Evolutionary conservation across 1,140 invertebrate species (phyloP).

Genomic region (Trinorchestia longiramus): DNA sequence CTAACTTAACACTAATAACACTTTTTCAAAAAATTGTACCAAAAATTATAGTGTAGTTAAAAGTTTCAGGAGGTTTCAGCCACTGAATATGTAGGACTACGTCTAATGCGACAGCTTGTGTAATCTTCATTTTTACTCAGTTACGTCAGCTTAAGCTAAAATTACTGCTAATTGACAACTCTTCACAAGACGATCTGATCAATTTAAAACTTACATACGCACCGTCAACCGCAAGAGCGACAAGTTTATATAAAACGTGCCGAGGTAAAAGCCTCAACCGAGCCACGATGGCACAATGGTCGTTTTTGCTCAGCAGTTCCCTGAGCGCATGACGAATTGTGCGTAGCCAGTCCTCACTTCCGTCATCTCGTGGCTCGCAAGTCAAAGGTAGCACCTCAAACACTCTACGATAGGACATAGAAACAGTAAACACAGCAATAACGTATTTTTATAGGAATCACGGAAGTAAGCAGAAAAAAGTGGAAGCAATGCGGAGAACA

Average conservation of each 20-base stretch:
- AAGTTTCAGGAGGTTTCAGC: too few relatives aligned
- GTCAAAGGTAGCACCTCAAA: neutral
- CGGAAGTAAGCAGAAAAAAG: too few relatives aligned
- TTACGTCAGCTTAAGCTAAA: too few relatives aligned
- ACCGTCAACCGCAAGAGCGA: conserved; percentile 20
- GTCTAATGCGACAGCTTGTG: too few relatives aligned
- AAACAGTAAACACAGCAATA: neutral
- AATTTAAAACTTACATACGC: neutral
- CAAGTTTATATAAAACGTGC: neutral
- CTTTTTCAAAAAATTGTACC: too few relatives aligned
- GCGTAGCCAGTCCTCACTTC: conserved; percentile 1
- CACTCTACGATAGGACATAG: neutral
- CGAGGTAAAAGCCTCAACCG: neutral
- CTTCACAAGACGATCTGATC: neutral
- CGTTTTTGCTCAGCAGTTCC: neutral
- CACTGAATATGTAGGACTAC: too few relatives aligned
- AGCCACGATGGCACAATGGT: neutral
- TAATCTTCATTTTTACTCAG: too few relatives aligned
- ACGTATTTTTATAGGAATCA: neutral
- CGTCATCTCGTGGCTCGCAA: neutral
- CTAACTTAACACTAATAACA: too few relatives aligned
- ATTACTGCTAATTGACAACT: too few relatives aligned
- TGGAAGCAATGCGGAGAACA: too few relatives aligned
- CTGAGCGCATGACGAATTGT: neutral
- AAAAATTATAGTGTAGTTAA: too few relatives aligned